A percentile compares a stretch with the other conserved stretches of the same genome.
Conservation (phyloP, 2,888 invertebrate species). For the Ochlodes sylvanus region DNA sequence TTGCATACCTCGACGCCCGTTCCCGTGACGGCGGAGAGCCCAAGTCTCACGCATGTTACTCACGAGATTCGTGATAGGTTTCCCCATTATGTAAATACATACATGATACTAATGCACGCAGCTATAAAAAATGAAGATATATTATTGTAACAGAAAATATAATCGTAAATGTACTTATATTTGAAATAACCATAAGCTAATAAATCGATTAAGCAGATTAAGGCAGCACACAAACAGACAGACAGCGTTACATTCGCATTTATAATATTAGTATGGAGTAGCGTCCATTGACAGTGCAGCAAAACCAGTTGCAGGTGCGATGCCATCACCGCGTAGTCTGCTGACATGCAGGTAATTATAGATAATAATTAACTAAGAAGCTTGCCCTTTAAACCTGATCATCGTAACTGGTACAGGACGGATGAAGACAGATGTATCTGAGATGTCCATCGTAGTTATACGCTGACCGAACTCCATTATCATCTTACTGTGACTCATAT, state of each 20-base stretch:
- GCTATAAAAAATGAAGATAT: not conserved
- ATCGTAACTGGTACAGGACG: not conserved
- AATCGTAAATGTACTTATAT: too few species aligned
- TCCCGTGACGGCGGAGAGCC: constrained; percentile 73
- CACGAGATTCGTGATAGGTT: constrained; percentile 27
- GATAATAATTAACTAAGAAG: constrained; percentile 3
- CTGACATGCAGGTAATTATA: not conserved
- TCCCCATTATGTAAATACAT: not conserved
- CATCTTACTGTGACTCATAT: not conserved
- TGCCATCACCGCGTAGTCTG: not conserved
- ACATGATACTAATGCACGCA: not conserved
- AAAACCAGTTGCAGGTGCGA: constrained; percentile 1
- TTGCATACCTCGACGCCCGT: constrained; percentile 68
- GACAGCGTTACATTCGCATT: too few species aligned
- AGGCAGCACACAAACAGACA: too few species aligned
- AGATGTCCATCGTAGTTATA: not conserved
- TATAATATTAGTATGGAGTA: too few species aligned
- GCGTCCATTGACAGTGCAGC: too few species aligned
- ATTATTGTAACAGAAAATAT: not conserved
- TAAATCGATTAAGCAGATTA: too few species aligned
- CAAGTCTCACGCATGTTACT: constrained; percentile 48
- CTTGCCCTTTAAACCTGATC: constrained; percentile 8
- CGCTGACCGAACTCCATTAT: not conserved
- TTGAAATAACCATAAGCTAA: too few species aligned
- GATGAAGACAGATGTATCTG: not conserved